Conservation (phyloP, 1,140 invertebrate genomes). For the Acarapis woodi region DNA sequence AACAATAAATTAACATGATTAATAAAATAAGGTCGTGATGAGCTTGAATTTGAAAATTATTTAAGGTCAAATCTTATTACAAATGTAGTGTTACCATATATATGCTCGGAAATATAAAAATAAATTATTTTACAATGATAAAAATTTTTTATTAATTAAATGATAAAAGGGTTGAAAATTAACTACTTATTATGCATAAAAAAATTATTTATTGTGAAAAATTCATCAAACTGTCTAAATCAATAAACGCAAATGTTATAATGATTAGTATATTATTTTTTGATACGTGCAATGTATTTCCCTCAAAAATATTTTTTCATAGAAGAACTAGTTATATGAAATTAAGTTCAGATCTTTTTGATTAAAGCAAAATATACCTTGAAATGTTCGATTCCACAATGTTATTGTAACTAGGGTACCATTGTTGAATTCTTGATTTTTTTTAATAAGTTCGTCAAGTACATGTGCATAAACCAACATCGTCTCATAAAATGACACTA, state of each 20-base stretch:
- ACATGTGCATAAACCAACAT: constrained; percentile 69
- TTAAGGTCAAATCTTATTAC: too few relatives aligned
- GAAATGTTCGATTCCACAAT: constrained; percentile 77
- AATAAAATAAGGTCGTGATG: not conserved
- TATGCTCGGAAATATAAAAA: too few relatives aligned
- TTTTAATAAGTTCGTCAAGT: constrained; percentile 50
- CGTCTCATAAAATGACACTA: constrained; percentile 78
- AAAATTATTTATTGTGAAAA: too few relatives aligned
- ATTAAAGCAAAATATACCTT: constrained; percentile 22
- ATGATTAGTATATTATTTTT: not conserved
- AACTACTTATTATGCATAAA: too few relatives aligned
- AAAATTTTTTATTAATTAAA: too few relatives aligned
- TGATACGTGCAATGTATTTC: not conserved
- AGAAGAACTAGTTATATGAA: not conserved
- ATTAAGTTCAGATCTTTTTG: not conserved
- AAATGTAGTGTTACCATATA: too few relatives aligned
- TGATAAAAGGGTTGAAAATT: too few relatives aligned
- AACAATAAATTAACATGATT: too few relatives aligned
- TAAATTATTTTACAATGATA: too few relatives aligned
- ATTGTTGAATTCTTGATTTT: constrained; percentile 38
- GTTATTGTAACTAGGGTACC: constrained; percentile 42
- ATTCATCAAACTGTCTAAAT: not conserved
- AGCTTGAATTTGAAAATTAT: not conserved
- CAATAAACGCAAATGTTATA: not conserved
- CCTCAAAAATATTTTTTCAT: not conserved